Evolutionary conservation across 2,113 vertebrate species (phyloP).

Genomic region (pig (Sus scrofa)): T2T-Sscrofa CM000818.6:37979001-37979500

Average conservation of each 20-base stretch:
- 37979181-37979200: background rate
- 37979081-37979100: background rate
- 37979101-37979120: background rate
- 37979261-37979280: background rate
- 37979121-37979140: background rate
- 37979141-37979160: background rate
- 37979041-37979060: background rate
- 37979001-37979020: background rate
- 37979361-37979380: too few relatives aligned
- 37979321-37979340: background rate
- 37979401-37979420: too few relatives aligned
- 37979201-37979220: background rate
- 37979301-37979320: background rate
- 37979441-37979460: too few relatives aligned
- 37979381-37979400: too few relatives aligned
- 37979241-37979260: background rate
- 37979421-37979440: too few relatives aligned
- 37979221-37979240: background rate
- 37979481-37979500: too few relatives aligned
- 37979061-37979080: slow-evolving; percentile 3
- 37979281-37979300: slow-evolving; percentile 17
- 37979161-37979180: background rate
- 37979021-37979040: background rate
- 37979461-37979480: too few relatives aligned
- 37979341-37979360: too few relatives aligned